Evolutionary conservation across 2,888 invertebrate species (phyloP).

Genomic region (Lasioglossum zephyrum): DNA sequence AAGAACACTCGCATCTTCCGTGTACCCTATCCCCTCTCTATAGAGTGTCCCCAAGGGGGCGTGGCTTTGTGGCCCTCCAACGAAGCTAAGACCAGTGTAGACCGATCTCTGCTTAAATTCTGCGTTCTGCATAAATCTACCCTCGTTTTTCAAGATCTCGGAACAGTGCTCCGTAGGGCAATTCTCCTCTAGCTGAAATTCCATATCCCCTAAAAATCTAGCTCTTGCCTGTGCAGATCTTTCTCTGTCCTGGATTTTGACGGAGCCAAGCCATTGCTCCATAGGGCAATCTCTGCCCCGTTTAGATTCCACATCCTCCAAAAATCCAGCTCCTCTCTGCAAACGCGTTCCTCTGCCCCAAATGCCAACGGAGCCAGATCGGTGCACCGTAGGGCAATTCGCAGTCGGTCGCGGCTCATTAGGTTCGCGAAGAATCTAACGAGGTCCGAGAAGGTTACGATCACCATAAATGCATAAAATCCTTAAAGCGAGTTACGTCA

Average conservation of each 20-base stretch:
- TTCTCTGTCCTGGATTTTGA: neutral
- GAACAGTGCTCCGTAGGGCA: too few species aligned
- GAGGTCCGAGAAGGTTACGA: neutral
- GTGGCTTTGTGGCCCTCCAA: neutral
- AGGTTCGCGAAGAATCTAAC: neutral
- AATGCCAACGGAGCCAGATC: neutral
- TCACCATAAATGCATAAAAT: neutral
- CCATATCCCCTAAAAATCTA: neutral
- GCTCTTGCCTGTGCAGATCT: neutral
- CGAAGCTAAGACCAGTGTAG: neutral
- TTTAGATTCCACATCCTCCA: neutral
- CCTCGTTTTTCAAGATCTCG: too few species aligned
- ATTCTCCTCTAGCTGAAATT: too few species aligned
- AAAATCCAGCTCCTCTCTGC: neutral
- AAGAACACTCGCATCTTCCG: neutral
- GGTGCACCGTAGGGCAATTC: neutral
- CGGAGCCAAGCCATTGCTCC: neutral
- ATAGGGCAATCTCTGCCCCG: neutral
- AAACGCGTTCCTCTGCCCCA: rapidly evolving
- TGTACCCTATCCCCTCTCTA: neutral
- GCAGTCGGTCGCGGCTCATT: neutral
- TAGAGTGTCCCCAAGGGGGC: neutral
- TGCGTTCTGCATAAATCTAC: too few species aligned
- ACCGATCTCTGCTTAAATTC: too few species aligned
- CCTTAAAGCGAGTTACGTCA: neutral